Base-by-base conservation (phyloP, 1,140 invertebrate genomes). In the Cepaea nemoralis region DNA sequence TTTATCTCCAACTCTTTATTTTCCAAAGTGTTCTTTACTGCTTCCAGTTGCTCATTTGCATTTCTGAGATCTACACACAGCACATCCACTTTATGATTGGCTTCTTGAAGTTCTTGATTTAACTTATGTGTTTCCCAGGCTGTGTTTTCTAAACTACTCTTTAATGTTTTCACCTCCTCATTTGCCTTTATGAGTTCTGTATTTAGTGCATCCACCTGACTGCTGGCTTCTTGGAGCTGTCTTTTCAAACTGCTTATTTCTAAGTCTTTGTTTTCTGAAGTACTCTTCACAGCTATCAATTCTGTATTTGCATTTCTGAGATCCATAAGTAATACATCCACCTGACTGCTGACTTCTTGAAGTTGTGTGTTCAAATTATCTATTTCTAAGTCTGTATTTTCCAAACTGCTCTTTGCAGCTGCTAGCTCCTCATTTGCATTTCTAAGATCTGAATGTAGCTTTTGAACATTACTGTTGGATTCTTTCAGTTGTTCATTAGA, bases 1-100 rank as follows among this genome's bases (percentile, higher is more conserved):
- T 19, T 3, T 35, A 40, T 70, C 69, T 70, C 69, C 40, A 37
- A 39, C 19, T 70, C 69, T 70, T 70, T 70, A 24, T 70, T n/a
- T 31, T n/a, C 1, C 2, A 40, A 1, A 24, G 2, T 22, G 35
- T 40, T 40, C 40, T 40, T 70, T 1, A 40, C 8, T 22, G 22
- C 35, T 39, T 37, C 40, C 35, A 70, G 69, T 5, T 70, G 35
- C 35, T 70, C 69, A 27, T 42, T 40, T 40, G 24, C 27, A n/a
- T n/a, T 42, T 16, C 24, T 70, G 31, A 37, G 31, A 19, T 8
- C 42, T 45, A 19, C 19, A 45, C 19, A 19, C 3, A 40, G 22
- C 2, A n/a, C 12, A 12, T 70, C 37, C 19, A 70, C 22, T 37
- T 70, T 16, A 22, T 40, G 39, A 39, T 24, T 31, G 10, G 40